Conservation (phyloP, 2,113 vertebrate species). For the Edolisoma coerulescens region DNA sequence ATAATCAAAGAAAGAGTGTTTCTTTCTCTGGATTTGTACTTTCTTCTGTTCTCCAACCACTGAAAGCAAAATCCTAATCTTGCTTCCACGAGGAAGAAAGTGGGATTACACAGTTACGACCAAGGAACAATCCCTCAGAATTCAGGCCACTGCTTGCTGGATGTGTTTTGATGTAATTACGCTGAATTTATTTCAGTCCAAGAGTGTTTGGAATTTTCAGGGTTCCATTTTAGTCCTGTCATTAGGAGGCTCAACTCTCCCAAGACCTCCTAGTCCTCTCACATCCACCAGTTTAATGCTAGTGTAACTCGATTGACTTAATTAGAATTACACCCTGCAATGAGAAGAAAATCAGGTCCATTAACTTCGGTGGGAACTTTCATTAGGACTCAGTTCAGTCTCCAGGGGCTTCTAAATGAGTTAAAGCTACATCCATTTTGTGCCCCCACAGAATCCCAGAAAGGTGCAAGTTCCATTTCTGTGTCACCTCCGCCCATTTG, state of each 20-base stretch:
- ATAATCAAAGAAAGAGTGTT: neutral
- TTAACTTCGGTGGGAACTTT: slow-evolving; percentile 62
- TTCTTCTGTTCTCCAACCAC: neutral
- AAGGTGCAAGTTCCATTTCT: neutral
- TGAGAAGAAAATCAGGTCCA: slow-evolving; percentile 48
- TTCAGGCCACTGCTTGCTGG: slow-evolving; percentile 12
- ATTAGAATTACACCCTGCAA: slow-evolving; percentile 50
- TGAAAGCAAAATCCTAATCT: neutral
- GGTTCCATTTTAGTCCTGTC: slow-evolving; percentile 15
- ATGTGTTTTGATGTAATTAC: slow-evolving; percentile 27
- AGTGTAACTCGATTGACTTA: slow-evolving; percentile 39
- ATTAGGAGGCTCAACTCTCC: slow-evolving; percentile 32
- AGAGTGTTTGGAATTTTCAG: neutral
- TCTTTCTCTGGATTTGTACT: neutral
- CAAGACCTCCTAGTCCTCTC: slow-evolving; percentile 26
- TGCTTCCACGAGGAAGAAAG: neutral
- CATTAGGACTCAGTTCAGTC: slow-evolving; percentile 52
- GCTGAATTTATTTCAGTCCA: neutral
- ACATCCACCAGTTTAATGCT: slow-evolving; percentile 18
- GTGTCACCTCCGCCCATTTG: neutral
- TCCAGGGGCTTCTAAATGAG: slow-evolving; percentile 14
- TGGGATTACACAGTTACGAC: neutral
- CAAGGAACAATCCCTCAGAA: neutral
- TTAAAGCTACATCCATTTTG: slow-evolving; percentile 10
- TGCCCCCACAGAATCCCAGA: neutral